Evolutionary conservation across 2,888 invertebrate genomes (phyloP).

Genomic region (Plagodis pulveraria): DNA sequence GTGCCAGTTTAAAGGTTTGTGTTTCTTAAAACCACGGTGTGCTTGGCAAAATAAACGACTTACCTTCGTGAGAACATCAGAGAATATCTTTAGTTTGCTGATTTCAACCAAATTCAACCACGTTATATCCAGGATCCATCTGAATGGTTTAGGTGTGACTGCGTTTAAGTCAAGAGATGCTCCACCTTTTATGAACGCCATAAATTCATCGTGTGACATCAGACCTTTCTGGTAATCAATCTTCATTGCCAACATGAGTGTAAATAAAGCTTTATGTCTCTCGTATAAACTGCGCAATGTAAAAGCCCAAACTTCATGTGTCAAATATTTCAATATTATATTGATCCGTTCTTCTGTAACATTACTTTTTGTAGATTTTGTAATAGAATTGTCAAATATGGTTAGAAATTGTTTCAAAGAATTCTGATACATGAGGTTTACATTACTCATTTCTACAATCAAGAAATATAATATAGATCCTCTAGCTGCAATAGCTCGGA

Average conservation of each 20-base stretch:
- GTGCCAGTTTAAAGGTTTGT: no score
- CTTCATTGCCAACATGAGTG: slow-evolving; percentile 97
- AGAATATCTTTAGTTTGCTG: slow-evolving; percentile 92
- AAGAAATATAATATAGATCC: slow-evolving; percentile 98
- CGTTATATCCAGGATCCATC: slow-evolving; percentile 97
- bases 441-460: slow-evolving; percentile 98
- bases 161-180: slow-evolving; percentile 97
- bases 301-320: slow-evolving; percentile 96
- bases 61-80: slow-evolving; percentile 91
- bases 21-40: neutral
- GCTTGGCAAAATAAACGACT: slow-evolving; percentile 29
- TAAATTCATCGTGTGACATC: slow-evolving; percentile 96
- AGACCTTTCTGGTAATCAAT: slow-evolving; percentile 93
- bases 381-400: slow-evolving; percentile 97
- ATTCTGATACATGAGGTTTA: slow-evolving; percentile 98
- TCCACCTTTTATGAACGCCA: slow-evolving; percentile 98
- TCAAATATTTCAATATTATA: slow-evolving; percentile 95
- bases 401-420: slow-evolving; percentile 97
- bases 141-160: slow-evolving; percentile 95
- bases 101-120: slow-evolving; percentile 98
- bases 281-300: slow-evolving; percentile 97
- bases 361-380: slow-evolving; percentile 93
- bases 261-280: slow-evolving; percentile 96
- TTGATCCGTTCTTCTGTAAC: slow-evolving; percentile 94
- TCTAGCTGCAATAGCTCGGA: slow-evolving; percentile 96